Evolutionary conservation across 1,140 invertebrate species (phyloP).

Genomic region (Diabrotica undecimpunctata): DNA sequence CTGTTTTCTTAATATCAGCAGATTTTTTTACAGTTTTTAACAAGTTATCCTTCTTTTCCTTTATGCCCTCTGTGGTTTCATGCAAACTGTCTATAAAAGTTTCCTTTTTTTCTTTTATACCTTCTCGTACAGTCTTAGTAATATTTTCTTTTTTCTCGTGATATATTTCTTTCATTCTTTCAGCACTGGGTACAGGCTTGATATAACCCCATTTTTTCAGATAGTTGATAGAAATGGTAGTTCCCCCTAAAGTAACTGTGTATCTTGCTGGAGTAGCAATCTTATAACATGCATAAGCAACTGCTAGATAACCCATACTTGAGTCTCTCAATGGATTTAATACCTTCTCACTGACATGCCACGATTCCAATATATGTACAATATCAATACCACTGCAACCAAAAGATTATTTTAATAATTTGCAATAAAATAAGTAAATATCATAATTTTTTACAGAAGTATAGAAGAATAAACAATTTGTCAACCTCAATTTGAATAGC

Average conservation of each 20-base stretch:
- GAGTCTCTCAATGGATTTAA: constrained; percentile 71
- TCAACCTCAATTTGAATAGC: too few relatives aligned
- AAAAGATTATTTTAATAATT: too few relatives aligned
- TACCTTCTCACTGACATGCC: constrained; percentile 73
- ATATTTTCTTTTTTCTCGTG: constrained; percentile 52
- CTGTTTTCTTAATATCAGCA: constrained; percentile 8
- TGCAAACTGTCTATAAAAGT: constrained; percentile 39
- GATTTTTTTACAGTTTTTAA: constrained; percentile 25
- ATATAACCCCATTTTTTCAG: constrained; percentile 65
- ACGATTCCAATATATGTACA: constrained; percentile 66
- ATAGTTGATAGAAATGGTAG: constrained; percentile 67
- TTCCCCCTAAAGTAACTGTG: constrained; percentile 80
- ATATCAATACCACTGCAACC: constrained; percentile 81
- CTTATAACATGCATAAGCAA: constrained; percentile 89
- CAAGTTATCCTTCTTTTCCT: constrained; percentile 30
- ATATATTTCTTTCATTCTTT: constrained; percentile 59
- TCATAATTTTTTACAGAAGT: too few relatives aligned
- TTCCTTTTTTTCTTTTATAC: constrained; percentile 33
- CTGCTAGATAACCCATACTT: constrained; percentile 79
- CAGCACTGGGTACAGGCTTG: constrained; percentile 60
- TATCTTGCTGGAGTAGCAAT: constrained; percentile 85
- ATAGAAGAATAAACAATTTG: too few relatives aligned
- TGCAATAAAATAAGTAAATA: constrained; percentile 38
- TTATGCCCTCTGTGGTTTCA: constrained; percentile 33
- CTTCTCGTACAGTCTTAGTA: constrained; percentile 39